Conservation (phyloP, 2,113 vertebrate species). For the Benitochromis conjunctus region DNA sequence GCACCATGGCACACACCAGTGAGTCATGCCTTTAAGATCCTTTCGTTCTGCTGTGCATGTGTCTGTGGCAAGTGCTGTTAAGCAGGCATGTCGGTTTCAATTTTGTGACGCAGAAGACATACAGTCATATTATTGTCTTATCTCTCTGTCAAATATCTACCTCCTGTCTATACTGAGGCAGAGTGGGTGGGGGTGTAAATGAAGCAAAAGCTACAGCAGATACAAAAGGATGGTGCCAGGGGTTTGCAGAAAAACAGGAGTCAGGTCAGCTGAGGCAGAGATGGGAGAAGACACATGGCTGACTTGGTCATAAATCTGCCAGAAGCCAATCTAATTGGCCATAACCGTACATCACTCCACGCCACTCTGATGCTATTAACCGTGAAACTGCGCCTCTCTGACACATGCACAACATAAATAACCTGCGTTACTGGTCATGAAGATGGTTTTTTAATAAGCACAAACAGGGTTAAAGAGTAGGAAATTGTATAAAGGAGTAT, state of each 20-base stretch:
- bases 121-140: not conserved
- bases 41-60: not conserved
- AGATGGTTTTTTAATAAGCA: not conserved
- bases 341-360: conserved; percentile 56
- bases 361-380: conserved; percentile 43
- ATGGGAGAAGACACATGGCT: not conserved
- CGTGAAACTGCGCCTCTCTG: conserved; percentile 34
- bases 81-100: not conserved
- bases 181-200: not conserved
- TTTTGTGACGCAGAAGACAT: not conserved
- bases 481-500: not conserved
- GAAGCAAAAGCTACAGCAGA: not conserved
- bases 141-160: not conserved
- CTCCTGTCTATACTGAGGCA: not conserved
- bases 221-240: not conserved
- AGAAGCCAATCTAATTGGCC: conserved; percentile 49
- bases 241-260: not conserved
- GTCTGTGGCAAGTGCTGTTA: not conserved
- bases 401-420: conserved; percentile 44
- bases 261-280: not conserved
- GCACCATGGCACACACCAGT: not conserved
- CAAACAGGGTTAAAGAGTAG: conserved; percentile 4
- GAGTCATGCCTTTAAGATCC: not conserved
- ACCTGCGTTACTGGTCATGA: not conserved
- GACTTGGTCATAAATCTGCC: conserved; percentile 51